Conservation (phyloP, 2,797 vertebrate genomes). For the Melanotaenia pygmaea region DNA sequence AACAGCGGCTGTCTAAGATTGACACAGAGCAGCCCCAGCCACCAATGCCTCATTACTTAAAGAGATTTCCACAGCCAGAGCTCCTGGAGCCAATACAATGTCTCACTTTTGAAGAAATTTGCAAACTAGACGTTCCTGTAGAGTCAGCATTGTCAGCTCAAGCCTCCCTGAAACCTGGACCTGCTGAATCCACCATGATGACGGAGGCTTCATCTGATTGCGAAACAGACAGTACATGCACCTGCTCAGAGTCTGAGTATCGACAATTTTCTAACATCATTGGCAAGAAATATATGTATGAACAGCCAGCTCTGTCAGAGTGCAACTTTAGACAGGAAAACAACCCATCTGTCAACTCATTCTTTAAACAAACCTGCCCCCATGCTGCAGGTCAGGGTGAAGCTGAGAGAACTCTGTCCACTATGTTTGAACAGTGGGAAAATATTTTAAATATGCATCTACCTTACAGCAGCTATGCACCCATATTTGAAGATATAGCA, state of each 20-base stretch:
- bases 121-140: slow-evolving; percentile 62
- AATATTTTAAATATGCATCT: slow-evolving; percentile 67
- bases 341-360: slow-evolving; percentile 32
- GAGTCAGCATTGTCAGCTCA: slow-evolving; percentile 21
- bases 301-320: slow-evolving; percentile 30
- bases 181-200: background rate
- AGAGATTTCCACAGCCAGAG: slow-evolving; percentile 41
- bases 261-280: slow-evolving; percentile 51
- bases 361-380: slow-evolving; percentile 40
- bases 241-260: slow-evolving; percentile 67
- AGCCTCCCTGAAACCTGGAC: background rate
- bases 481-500: slow-evolving; percentile 82
- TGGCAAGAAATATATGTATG: slow-evolving; percentile 28
- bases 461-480: slow-evolving; percentile 70
- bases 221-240: slow-evolving; percentile 72
- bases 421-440: slow-evolving; percentile 63
- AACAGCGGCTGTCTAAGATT: slow-evolving; percentile 24
- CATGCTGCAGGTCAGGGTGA: slow-evolving; percentile 22
- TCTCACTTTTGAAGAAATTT: slow-evolving; percentile 79
- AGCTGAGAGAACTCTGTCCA: slow-evolving; percentile 13
- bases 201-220: slow-evolving; percentile 65
- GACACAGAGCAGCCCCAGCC: slow-evolving; percentile 31
- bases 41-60: slow-evolving; percentile 16
- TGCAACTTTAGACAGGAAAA: slow-evolving; percentile 30
- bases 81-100: slow-evolving; percentile 58